Base-by-base conservation (phyloP, 2,797 vertebrate genomes). In the Limnodromus scolopaceus region DNA sequence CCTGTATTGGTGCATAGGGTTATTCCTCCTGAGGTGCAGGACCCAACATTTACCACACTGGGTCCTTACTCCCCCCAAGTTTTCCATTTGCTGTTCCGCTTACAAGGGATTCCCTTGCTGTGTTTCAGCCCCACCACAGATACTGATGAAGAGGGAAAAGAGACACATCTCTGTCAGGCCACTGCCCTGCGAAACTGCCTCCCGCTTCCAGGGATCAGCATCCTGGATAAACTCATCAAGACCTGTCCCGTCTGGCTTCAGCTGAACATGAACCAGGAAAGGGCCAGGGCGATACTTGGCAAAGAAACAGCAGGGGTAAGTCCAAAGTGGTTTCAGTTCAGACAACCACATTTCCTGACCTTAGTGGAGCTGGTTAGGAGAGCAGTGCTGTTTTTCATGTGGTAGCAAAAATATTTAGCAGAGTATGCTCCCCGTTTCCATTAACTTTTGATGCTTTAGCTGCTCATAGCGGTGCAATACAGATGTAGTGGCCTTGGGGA, bases 171-270 rank as follows among this genome's bases (percentile, higher is more conserved):
- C 24, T 51, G 77, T 70, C 92, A 64, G 57, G 36, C 91, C 5
- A 51, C 34, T 53, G 57, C 91, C 23, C 80, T 78, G 2, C 84
- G 3, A 61, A 97, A 98, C 45, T 97, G 95, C 68, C 77, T 96
- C 69, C 87, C 94, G 1, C 58, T 57, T 16, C 76, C 81, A 46
- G 97, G 97, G 39, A 98, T 98, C 96, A 99, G 98, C 82, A 96
- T 98, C 51, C 92, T 98, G 34, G 99, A 99, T 81, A 98, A 97
- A 83, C 98, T 99, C 87, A 97, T 99, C 70, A 98, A 98, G 82
- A 99, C 99, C 0, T 97, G 98, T 78, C 98, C 99, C 0, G 97
- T 99, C 55, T 99, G 99, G 99, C 98, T 98, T 75, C 99, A 98
- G 81, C 97, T 98, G 91, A 98, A 98, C 58, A 98, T 99, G 97